Conservation (phyloP, 2,797 vertebrate genomes). For the Chaetodon trifasciatus region DNA sequence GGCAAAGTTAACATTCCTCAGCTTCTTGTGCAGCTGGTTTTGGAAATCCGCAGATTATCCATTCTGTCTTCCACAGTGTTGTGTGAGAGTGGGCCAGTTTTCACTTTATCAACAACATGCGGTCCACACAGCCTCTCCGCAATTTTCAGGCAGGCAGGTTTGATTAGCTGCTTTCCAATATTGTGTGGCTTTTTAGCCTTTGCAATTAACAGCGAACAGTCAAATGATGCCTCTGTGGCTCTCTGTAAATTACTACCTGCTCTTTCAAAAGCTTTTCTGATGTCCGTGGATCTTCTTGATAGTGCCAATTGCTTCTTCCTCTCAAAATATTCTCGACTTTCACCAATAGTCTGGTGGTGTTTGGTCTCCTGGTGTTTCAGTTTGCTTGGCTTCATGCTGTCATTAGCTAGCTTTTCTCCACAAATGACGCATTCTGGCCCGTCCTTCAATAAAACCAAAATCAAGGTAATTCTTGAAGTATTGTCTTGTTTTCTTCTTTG, state of each 20-base stretch:
- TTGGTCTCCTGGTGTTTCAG: conserved; percentile 27
- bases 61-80: conserved; percentile 8
- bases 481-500: conserved; percentile 2
- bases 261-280: conserved; percentile 1
- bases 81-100: conserved; percentile 5
- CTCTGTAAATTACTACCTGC: background rate
- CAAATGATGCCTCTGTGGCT: background rate
- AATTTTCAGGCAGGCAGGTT: background rate
- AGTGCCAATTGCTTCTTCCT: background rate
- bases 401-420: conserved; percentile 34
- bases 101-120: background rate
- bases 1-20: conserved; percentile 2
- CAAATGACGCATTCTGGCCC: conserved; percentile 24
- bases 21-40: conserved; percentile 6
- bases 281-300: background rate
- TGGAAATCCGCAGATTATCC: conserved; percentile 1
- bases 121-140: background rate
- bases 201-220: background rate
- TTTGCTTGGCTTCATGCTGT: conserved; percentile 25
- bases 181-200: conserved; percentile 36
- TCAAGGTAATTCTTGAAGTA: conserved; percentile 10
- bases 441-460: too few species aligned
- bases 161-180: conserved; percentile 14
- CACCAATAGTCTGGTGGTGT: background rate
- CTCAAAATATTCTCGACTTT: background rate